phyloP scores from a whole-genome alignment of 37 sponge, comb jelly and placozoan species.

The Haliclona indistincta region DNA sequence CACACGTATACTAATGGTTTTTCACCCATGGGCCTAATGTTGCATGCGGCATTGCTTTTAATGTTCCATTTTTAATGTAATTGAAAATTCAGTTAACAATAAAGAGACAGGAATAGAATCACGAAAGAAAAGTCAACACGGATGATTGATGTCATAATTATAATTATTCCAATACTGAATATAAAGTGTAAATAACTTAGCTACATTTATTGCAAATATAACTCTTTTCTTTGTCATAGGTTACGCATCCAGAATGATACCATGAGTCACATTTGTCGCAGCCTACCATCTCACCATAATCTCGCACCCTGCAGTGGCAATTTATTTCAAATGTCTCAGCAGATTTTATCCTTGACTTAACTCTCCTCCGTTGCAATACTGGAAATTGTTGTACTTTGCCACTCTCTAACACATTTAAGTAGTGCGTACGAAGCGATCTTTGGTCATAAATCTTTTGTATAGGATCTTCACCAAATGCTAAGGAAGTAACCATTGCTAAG shows the following conservation, averaged over 20 bases:
- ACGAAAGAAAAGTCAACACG: slow-evolving; percentile 3
- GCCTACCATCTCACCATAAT: slow-evolving; percentile 22
- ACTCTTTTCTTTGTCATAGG: neutral
- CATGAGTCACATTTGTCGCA: slow-evolving; percentile 40
- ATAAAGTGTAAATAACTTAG: neutral
- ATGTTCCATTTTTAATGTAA: no score
- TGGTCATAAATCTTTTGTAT: slow-evolving; percentile 10
- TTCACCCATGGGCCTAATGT: no score
- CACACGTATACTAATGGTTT: no score
- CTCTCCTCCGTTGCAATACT: slow-evolving; percentile 13
- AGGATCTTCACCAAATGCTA: slow-evolving; percentile 34
- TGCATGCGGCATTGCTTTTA: no score
- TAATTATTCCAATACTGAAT: no score
- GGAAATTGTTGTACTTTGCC: slow-evolving; percentile 6
- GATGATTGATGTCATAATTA: slow-evolving; percentile 2
- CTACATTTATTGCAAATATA: neutral
- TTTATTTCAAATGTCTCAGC: slow-evolving; percentile 11
- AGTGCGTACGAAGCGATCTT: neutral
- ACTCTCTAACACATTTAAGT: slow-evolving; percentile 5
- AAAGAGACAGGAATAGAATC: no score
- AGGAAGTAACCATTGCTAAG: slow-evolving; percentile 16
- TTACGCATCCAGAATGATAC: slow-evolving; percentile 28
- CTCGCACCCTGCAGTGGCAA: slow-evolving; percentile 45
- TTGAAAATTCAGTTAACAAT: no score
- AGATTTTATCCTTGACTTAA: neutral